These are phyloP conservation scores for Chamaea fasciata DNA, from an alignment of 2,113 vertebrate genomes.

Conservation along the genomic window DNA sequence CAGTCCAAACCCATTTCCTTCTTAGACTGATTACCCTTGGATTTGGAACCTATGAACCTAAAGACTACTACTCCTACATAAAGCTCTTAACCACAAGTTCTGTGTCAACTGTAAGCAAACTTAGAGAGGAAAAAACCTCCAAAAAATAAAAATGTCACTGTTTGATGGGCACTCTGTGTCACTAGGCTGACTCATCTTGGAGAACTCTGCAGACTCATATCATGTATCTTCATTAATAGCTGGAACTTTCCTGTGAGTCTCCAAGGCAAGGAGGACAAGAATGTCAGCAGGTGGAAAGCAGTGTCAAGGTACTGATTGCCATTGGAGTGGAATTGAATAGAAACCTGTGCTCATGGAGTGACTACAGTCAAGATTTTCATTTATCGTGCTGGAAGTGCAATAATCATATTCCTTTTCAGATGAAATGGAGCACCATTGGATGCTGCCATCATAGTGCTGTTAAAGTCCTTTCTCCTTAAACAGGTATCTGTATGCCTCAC, in stretches of 20 bases:
- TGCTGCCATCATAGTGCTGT: rapidly evolving
- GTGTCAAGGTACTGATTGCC: not conserved
- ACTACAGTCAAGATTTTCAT: not conserved
- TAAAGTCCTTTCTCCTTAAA: not conserved
- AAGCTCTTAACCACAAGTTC: not conserved
- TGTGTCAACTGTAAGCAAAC: not conserved
- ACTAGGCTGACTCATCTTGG: not conserved
- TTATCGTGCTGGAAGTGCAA: not conserved
- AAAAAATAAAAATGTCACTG: not conserved
- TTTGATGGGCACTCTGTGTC: not conserved
- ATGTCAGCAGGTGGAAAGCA: not conserved
- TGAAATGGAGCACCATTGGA: not conserved
- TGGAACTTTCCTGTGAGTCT: not conserved
- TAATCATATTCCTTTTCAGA: not conserved
- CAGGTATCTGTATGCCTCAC: not conserved
- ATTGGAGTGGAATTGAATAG: not conserved
- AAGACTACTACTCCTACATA: not conserved
- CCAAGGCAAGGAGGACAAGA: not conserved
- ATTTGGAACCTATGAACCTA: not conserved
- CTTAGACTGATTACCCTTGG: not conserved
- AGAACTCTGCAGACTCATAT: not conserved
- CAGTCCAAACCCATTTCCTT: not conserved
- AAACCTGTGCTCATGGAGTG: not conserved
- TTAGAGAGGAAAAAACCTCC: not conserved
- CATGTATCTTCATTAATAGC: not conserved